These are phyloP conservation scores for Aurelia aurita complex sp. Pacific DNA, from an alignment of 30 jellyfish, hydroid and myxozoan genomes.

Conservation along the genomic window DNA sequence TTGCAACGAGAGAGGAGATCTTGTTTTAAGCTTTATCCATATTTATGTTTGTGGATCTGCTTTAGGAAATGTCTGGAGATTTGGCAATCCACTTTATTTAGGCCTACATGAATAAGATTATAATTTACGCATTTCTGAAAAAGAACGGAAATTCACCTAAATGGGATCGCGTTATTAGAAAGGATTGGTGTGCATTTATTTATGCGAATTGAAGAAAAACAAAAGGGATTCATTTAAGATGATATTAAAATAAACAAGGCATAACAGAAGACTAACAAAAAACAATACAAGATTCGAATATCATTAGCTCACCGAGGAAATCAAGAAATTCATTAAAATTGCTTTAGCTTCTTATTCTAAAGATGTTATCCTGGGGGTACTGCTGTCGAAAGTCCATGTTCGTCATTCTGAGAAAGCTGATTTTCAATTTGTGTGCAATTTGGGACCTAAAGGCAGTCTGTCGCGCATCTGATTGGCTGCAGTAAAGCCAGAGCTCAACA, in stretches of 20 bases:
- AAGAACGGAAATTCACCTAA: slow-evolving; percentile 33
- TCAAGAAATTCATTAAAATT: slow-evolving; percentile 1
- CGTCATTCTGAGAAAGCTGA: no score
- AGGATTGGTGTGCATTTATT: neutral
- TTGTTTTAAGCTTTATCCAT: neutral
- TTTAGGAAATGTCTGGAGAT: slow-evolving; percentile 23
- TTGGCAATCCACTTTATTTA: slow-evolving; percentile 9
- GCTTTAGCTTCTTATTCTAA: no score
- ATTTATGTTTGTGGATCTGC: slow-evolving; percentile 1
- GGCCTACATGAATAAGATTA: slow-evolving; percentile 22
- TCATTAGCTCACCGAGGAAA: slow-evolving; percentile 3
- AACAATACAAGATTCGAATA: neutral
- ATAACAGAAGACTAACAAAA: neutral
- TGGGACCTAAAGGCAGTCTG: no score
- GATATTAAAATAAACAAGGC: slow-evolving; percentile 1
- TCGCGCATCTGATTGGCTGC: no score
- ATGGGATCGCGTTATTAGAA: slow-evolving; percentile 7
- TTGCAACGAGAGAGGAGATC: neutral
- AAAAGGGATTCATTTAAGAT: slow-evolving; percentile 1
- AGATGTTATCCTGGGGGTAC: no score
- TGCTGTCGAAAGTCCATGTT: no score
- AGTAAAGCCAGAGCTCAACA: no score
- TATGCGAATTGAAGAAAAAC: neutral
- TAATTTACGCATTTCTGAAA: neutral
- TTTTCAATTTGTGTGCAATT: no score